A percentile compares a stretch with the other conserved stretches of the same genome.
Evolutionary conservation across 2,888 invertebrate genomes (phyloP).

Genomic region (Aelia acuminata): DNA sequence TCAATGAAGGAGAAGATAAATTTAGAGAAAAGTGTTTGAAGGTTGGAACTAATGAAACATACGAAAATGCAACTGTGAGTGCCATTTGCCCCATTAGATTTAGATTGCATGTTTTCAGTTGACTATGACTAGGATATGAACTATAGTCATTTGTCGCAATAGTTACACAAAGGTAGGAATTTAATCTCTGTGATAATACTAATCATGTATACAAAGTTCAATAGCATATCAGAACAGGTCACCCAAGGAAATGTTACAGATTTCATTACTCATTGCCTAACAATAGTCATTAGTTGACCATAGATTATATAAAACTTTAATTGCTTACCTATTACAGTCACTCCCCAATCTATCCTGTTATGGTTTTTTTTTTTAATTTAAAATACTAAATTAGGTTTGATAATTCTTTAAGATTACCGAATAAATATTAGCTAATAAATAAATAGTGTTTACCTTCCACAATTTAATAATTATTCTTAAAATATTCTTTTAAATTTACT

Average conservation of each 20-base stretch:
- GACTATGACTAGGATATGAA: not conserved
- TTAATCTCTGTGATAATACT: conserved; percentile 38
- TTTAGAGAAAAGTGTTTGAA: conserved; percentile 65
- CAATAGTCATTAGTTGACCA: not conserved
- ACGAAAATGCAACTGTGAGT: conserved; percentile 65
- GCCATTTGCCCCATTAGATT: not conserved
- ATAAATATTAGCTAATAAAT: too few relatives aligned
- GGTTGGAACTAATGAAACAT: conserved; percentile 65
- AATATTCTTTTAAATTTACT: too few relatives aligned
- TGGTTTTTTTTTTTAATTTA: not conserved
- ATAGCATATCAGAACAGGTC: conserved; percentile 23
- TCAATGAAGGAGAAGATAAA: conserved; percentile 65
- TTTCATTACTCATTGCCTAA: conserved; percentile 6
- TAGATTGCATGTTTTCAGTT: not conserved
- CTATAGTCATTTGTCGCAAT: conserved; percentile 28
- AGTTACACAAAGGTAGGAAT: conserved; percentile 49
- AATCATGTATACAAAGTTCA: conserved; percentile 53
- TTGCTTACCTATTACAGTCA: not conserved
- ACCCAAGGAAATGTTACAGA: not conserved
- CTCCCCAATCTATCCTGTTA: not conserved
- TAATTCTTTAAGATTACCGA: not conserved
- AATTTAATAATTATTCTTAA: too few relatives aligned
- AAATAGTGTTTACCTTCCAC: too few relatives aligned
- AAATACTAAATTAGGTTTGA: not conserved
- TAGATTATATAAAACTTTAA: conserved; percentile 15